Evolutionary conservation across 2,113 vertebrate genomes (phyloP), one percentile per base, ranked within the genome.

Genomic region (Steatornis caripensis): DNA sequence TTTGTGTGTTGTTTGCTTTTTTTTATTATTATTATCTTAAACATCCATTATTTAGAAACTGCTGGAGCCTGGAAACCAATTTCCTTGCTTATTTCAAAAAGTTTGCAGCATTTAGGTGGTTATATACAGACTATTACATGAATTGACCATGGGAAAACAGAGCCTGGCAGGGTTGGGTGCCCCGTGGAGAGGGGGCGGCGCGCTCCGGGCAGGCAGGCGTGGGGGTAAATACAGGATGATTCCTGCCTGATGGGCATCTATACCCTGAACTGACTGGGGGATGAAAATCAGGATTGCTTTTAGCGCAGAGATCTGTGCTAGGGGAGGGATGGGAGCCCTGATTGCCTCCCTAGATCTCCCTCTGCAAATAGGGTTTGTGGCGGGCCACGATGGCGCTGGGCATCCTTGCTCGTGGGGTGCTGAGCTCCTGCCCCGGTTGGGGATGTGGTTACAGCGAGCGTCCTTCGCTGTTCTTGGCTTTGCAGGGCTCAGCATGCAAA

Each of bases 21-120:
- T 55, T 77, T 84, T 77, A 24, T 84, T 71, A 5, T 79, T 90
- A 92, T 98, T 97, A 97, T 97, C 97, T 97, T 98, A 98, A 98
- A 95, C 95, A 93, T 97, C 86, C 80, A 96, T 95, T 98, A 97
- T 98, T 98, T 98, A 98, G 97, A 97, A 98, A 97, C 97, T 94
- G 96, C 95, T 97, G 97, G 97, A 98, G 97, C 97, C 95, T 97
- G 95, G 97, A 98, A 98, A 98, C 90, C 97, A 98, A 98, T 98
- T 98, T 98, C 91, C 77, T 23, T 97, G 97, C 97, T 97, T 97
- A 97, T 97, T 97, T 96, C 86, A 60, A 97, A 97, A 95, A 89
- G 87, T 96, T 94, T 92, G 85, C 93, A 81, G 96, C 23, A 3
- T 97, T 97, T 97, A 90, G 90, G 91, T 32, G 54, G 92, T 91